Evolutionary conservation across 2,113 vertebrate species (phyloP).

Genomic region (Camelus dromedarius): DNA sequence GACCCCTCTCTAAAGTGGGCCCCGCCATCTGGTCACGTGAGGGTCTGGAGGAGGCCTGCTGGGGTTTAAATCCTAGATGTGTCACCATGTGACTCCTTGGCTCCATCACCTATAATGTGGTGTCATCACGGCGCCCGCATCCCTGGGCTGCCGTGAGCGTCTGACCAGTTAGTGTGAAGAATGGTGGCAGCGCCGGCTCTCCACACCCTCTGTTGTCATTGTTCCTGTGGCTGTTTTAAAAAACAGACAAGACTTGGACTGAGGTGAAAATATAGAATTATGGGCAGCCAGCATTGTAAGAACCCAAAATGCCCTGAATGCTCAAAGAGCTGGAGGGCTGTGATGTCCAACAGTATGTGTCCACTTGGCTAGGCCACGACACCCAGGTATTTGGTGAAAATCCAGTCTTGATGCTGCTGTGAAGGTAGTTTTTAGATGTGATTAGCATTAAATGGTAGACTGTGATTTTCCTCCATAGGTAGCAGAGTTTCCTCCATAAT

Average conservation of each 20-base stretch:
- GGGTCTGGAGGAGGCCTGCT: background rate
- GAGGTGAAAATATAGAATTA: background rate
- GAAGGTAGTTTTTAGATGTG: background rate
- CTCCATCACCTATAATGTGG: background rate
- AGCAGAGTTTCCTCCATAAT: background rate
- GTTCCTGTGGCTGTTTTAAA: background rate
- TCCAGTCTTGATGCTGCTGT: background rate
- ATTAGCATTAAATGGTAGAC: background rate
- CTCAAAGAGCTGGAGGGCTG: background rate
- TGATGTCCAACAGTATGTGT: background rate
- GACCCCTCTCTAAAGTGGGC: background rate
- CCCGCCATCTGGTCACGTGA: background rate
- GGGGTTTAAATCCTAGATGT: background rate
- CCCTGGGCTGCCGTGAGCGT: rapidly evolving
- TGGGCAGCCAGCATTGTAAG: background rate
- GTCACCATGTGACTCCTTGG: rapidly evolving
- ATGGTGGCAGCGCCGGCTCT: background rate
- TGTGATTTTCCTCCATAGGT: background rate
- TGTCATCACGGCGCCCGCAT: rapidly evolving
- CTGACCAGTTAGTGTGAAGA: background rate
- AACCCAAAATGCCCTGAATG: background rate
- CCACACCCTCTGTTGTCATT: background rate
- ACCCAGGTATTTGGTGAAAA: background rate
- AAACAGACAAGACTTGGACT: background rate
- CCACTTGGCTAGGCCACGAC: background rate